Evolutionary conservation across 1,140 invertebrate genomes (phyloP).

Genomic region (Grapholita molesta): DNA sequence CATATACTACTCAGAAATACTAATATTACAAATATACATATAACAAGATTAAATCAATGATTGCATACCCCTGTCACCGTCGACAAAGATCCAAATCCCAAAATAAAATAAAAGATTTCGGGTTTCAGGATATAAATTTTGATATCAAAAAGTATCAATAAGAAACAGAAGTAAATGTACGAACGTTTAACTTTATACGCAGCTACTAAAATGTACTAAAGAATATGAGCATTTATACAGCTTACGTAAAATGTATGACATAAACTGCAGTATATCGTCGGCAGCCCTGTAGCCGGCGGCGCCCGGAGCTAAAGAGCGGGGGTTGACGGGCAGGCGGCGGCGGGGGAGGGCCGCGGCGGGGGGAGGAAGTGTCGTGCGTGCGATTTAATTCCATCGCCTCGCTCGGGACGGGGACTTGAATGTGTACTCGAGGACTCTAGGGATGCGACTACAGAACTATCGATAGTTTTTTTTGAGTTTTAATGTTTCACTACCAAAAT

Average conservation of each 20-base stretch:
- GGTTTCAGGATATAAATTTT: no score
- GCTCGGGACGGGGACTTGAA: conserved; percentile 47
- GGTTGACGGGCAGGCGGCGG: conserved; percentile 9
- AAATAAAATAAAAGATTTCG: no score
- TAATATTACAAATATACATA: no score
- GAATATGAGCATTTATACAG: neutral
- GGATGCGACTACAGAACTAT: conserved; percentile 22
- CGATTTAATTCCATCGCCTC: conserved; percentile 75
- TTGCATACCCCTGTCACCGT: no score
- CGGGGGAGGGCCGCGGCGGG: conserved; percentile 28
- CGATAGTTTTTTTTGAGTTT: conserved; percentile 24
- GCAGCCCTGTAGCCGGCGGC: neutral
- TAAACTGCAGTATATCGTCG: neutral
- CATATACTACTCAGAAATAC: no score
- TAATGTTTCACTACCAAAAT: no score
- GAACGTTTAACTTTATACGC: neutral
- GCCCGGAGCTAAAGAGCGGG: neutral
- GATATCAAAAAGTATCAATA: no score
- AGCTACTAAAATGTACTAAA: neutral
- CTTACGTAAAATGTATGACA: neutral
- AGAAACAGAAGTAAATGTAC: no score
- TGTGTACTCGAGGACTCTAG: conserved; percentile 40
- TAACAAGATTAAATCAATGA: no score
- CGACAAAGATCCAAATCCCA: no score
- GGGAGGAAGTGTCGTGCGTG: conserved; percentile 73